Conservation (phyloP, 2,113 vertebrate species). For the Collichthys lucidus region DNA sequence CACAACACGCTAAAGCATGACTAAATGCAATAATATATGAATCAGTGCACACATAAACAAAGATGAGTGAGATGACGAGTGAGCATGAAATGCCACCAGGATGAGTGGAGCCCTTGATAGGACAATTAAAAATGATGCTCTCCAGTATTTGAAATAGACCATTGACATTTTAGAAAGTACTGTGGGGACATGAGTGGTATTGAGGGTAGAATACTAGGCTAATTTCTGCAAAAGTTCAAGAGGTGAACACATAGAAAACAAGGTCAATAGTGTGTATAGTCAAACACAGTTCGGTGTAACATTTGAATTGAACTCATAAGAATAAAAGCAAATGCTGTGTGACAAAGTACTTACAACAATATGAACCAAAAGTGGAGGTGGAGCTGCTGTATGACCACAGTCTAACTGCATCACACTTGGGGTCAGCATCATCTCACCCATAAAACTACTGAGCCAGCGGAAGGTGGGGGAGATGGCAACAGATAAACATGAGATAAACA, state of each 20-base stretch:
- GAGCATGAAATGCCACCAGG: slow-evolving; percentile 23
- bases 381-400: background rate
- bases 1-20: background rate
- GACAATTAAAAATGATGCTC: slow-evolving; percentile 20
- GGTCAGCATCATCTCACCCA: slow-evolving; percentile 35
- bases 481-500: slow-evolving; percentile 18
- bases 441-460: slow-evolving; percentile 1
- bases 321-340: too few relatives aligned
- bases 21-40: background rate
- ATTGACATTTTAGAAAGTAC: slow-evolving; percentile 29
- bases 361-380: too few relatives aligned
- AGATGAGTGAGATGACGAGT: background rate
- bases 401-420: background rate
- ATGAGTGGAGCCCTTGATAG: background rate
- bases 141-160: background rate
- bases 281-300: too few relatives aligned
- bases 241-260: background rate
- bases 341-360: too few relatives aligned
- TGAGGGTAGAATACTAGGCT: background rate
- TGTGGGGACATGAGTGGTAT: too few relatives aligned
- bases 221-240: slow-evolving; percentile 5
- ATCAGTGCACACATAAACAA: background rate
- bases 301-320: too few relatives aligned
- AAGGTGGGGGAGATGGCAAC: background rate
- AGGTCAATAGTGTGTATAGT: background rate